phyloP scores from a whole-genome alignment of 1,140 invertebrate genomes.

The Globodera rostochiensis region DNA sequence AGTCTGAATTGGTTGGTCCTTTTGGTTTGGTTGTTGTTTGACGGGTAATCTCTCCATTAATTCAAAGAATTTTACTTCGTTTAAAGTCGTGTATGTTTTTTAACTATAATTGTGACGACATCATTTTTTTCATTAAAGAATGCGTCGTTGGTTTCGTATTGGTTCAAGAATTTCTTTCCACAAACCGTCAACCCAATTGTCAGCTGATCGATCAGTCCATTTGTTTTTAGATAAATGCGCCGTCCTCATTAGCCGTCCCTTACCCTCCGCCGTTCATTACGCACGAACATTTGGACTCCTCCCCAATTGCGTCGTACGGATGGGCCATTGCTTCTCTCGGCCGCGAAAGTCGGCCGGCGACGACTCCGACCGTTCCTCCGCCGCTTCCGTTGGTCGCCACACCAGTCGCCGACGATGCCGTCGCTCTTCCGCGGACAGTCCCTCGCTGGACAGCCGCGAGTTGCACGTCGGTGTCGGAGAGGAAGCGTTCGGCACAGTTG shows the following conservation, averaged over 20 bases:
- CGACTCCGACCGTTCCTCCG: conserved; percentile 19
- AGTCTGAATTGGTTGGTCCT: too few relatives aligned
- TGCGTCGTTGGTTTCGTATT: neutral
- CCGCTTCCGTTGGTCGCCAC: neutral
- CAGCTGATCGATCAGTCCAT: too few relatives aligned
- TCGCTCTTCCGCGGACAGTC: conserved; percentile 14
- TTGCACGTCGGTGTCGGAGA: neutral
- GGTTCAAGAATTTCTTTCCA: too few relatives aligned
- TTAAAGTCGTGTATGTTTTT: neutral
- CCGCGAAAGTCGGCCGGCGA: neutral
- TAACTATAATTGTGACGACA: neutral
- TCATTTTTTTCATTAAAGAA: conserved; percentile 6
- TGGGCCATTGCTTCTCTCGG: conserved; percentile 26
- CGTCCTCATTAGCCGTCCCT: too few relatives aligned
- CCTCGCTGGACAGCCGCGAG: conserved; percentile 17
- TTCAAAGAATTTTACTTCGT: neutral
- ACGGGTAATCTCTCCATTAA: too few relatives aligned
- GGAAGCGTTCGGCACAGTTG: neutral
- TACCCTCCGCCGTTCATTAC: too few relatives aligned
- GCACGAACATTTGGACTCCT: too few relatives aligned
- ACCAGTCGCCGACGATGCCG: neutral
- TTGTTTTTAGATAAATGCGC: too few relatives aligned
- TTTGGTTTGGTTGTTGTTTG: too few relatives aligned
- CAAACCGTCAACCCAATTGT: too few relatives aligned
- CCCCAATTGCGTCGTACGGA: neutral